Base-by-base conservation (phyloP, 37 sponge, comb jelly and placozoan genomes). In the Aplysina aerophoba region DNA sequence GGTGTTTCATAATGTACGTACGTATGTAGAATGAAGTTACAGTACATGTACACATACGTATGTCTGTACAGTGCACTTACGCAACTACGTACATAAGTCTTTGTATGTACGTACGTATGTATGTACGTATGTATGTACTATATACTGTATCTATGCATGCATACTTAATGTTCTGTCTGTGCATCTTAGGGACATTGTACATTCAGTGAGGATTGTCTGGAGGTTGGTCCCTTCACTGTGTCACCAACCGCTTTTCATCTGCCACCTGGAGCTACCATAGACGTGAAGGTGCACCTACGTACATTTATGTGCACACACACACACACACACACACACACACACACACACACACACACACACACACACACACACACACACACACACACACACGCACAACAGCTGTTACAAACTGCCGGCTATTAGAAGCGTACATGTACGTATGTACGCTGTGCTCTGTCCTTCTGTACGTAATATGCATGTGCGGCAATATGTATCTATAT, bases 161-260 rank as follows among this genome's bases (percentile, higher is more conserved):
- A n/a, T n/a, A n/a, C n/a, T n/a, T n/a, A n/a, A 8, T 44, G 6
- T 44, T 8, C 50, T 44, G 8, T 44, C 50, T 8, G 3, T 44
- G 50, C 50, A 44, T 11, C 16, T 3, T 71, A 71, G 73, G 73
- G 37, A 12, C 6, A 12, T 20, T 35, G 37, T 27, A 20, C 37
- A 28, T 38, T 5, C 6, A 25, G 1, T 16, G 73, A 50, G 24
- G 71, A 73, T 4, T 21, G 15, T 8, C 37, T 35, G 4, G 25
- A 21, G 12, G 58, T 85, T 24, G 88, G 85, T 35, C 64, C 81
- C 25, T 91, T 91, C 84, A 60, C 69, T 22, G 30, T 91, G 59
- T 66, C 84, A 28, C 91, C 91, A 14, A 73, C 68, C 1, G 81
- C 83, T 57, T 87, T 91, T 50, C 53, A 69, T 31, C 54, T 91